phyloP scores from a whole-genome alignment of 2,113 vertebrate species.

The Trichomycterus rosablanca region DNA sequence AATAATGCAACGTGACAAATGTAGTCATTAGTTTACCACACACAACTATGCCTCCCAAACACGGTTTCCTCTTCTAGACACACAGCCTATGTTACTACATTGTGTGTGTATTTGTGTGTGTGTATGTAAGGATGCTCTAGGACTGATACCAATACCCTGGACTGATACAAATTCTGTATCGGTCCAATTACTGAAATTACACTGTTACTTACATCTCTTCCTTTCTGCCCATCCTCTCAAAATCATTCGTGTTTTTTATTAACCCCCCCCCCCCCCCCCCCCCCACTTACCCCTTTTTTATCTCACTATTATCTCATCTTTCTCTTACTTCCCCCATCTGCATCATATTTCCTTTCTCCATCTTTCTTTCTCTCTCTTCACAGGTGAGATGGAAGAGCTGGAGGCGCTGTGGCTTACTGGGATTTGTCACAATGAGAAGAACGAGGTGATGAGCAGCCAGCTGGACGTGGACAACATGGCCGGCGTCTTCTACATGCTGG shows the following conservation, averaged over 20 bases:
- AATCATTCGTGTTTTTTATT: not conserved
- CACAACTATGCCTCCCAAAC: too few species aligned
- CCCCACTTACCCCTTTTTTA: not conserved
- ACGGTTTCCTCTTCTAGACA: too few species aligned
- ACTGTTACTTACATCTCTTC: not conserved
- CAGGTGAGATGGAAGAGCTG: conserved; percentile 97
- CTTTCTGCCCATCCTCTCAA: conserved; percentile 6
- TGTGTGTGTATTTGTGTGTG: too few species aligned
- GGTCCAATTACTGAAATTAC: too few species aligned
- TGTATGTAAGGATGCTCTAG: too few species aligned
- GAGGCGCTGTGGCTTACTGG: conserved; percentile 97
- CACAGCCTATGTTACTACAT: too few species aligned
- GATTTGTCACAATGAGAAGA: conserved; percentile 99
- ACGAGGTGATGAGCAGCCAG: conserved; percentile 98
- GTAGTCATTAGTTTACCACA: too few species aligned
- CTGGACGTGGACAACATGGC: conserved; percentile 99
- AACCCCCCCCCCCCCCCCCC: conserved; percentile 6
- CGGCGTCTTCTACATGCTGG: conserved; percentile 98
- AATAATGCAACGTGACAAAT: too few species aligned
- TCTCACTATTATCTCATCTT: not conserved
- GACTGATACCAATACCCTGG: too few species aligned
- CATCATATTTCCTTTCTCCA: conserved; percentile 5
- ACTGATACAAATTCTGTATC: too few species aligned
- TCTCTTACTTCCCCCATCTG: conserved; percentile 5
- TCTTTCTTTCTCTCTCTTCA: conserved; percentile 18